Evolutionary conservation across 2,797 vertebrate genomes (phyloP).

Genomic region (Falco biarmicus): DNA sequence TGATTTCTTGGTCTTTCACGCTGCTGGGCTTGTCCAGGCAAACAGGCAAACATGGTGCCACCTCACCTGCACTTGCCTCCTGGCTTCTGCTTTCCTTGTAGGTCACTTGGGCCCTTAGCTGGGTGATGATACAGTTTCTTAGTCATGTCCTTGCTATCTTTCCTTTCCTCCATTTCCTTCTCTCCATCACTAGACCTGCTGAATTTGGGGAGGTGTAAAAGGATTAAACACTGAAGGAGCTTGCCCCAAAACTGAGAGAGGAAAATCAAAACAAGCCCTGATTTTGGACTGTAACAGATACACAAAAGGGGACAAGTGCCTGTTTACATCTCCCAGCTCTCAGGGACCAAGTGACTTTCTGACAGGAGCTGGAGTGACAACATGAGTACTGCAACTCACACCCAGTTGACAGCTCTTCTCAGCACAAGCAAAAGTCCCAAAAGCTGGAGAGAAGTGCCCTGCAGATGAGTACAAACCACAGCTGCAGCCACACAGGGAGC

Average conservation of each 20-base stretch:
- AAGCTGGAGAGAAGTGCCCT: not conserved
- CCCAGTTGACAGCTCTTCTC: not conserved
- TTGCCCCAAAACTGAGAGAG: not conserved
- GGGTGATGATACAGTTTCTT: not conserved
- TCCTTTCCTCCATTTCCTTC: not conserved
- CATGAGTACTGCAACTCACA: not conserved
- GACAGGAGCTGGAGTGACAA: not conserved
- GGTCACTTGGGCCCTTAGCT: not conserved
- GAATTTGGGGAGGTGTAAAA: not conserved
- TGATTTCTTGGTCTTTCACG: not conserved
- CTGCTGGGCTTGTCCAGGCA: constrained; percentile 61
- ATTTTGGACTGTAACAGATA: not conserved
- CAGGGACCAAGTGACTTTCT: not conserved
- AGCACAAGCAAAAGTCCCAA: not conserved
- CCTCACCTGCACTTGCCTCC: not conserved
- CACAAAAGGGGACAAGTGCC: not conserved
- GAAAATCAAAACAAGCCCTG: not conserved
- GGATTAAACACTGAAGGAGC: not conserved
- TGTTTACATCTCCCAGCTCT: not conserved
- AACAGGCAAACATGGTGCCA: constrained; percentile 15
- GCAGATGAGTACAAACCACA: not conserved
- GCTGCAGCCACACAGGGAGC: not conserved
- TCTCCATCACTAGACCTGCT: not conserved
- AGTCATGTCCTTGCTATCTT: not conserved
- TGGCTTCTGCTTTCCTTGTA: not conserved